Evolutionary conservation across 1,140 invertebrate species (phyloP).

Genomic region (Zeugodacus cucurbitae): DNA sequence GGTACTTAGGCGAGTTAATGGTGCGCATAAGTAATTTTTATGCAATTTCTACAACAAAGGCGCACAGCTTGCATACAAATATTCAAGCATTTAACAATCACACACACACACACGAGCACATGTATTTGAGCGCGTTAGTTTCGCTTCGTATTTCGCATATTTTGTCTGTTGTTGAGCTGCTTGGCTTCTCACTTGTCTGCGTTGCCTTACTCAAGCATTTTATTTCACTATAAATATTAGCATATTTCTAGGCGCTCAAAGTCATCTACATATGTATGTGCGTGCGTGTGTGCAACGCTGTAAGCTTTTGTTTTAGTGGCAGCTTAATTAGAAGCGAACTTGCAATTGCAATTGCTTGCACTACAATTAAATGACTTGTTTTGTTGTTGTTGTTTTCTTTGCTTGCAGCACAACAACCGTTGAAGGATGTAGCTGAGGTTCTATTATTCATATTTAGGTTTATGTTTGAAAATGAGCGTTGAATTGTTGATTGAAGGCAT

Average conservation of each 20-base stretch:
- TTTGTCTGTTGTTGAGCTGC: conserved; percentile 13
- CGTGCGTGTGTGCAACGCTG: not conserved
- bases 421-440: no score
- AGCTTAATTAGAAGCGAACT: conserved; percentile 21
- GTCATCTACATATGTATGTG: not conserved
- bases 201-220: not conserved
- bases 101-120: not conserved
- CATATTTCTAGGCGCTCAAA: conserved; percentile 14
- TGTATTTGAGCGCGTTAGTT: not conserved
- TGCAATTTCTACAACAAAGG: conserved; percentile 30
- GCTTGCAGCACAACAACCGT: no score
- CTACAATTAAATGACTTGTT: not conserved
- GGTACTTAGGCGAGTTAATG: conserved; percentile 25
- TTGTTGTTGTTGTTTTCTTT: not conserved
- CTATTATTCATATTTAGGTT: no score
- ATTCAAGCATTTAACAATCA: not conserved
- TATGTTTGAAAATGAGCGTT: no score
- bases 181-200: not conserved
- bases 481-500: no score
- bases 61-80: not conserved
- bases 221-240: conserved; percentile 19
- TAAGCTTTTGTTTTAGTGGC: not conserved
- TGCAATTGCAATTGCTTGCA: not conserved
- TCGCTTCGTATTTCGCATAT: not conserved
- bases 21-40: conserved; percentile 37